A percentile compares a stretch with the other conserved stretches of the same genome.
phyloP scores from a whole-genome alignment of 2,113 vertebrate genomes.

The Lamprotornis superbus region DNA sequence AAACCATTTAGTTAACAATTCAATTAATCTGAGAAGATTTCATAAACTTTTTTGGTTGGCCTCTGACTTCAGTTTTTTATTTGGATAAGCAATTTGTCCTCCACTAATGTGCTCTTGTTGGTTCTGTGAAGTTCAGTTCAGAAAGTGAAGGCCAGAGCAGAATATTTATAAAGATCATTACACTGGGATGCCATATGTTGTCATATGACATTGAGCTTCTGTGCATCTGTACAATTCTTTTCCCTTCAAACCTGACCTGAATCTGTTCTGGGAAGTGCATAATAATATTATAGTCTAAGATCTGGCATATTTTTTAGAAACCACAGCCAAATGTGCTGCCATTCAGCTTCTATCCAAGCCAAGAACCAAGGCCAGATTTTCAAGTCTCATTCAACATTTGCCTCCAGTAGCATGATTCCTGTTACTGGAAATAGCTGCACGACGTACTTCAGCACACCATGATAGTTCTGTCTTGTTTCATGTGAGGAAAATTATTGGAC shows the following conservation, averaged over 20 bases:
- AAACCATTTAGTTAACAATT: neutral
- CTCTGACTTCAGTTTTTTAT: neutral
- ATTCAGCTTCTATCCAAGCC: neutral
- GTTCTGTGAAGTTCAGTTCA: neutral
- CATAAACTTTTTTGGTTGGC: accelerated
- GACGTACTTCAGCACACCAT: accelerated
- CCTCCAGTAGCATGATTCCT: neutral
- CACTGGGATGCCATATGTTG: neutral
- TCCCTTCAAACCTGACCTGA: neutral
- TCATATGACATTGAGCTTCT: neutral
- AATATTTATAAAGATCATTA: neutral
- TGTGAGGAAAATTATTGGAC: neutral
- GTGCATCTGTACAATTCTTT: neutral
- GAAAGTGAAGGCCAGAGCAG: neutral
- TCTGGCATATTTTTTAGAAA: neutral
- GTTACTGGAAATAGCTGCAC: neutral
- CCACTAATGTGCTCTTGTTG: neutral
- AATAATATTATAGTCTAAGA: neutral
- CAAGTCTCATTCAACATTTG: neutral
- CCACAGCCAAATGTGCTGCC: neutral
- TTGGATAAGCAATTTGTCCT: neutral
- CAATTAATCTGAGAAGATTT: neutral
- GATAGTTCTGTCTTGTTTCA: neutral
- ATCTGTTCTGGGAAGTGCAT: neutral
- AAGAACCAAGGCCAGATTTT: neutral